A percentile compares a stretch with the other conserved stretches of the same genome.
phyloP scores from a whole-genome alignment of 2,888 invertebrate genomes.

The Furcula furcula region DNA sequence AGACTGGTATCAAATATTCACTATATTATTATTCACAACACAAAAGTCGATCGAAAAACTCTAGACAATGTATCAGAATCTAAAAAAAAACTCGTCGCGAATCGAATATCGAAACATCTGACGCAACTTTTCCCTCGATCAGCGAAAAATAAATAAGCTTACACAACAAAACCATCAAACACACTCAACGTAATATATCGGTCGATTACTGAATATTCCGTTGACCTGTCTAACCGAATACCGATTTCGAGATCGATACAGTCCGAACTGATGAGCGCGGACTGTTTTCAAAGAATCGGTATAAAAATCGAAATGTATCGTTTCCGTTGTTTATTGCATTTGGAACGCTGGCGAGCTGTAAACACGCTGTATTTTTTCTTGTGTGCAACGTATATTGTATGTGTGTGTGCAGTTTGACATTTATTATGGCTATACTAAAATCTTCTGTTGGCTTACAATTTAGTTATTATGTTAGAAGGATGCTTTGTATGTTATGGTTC shows the following conservation, averaged over 20 bases:
- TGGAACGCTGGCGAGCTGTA: conserved; percentile 48
- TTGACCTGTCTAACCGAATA: conserved; percentile 18
- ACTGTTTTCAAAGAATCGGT: conserved; percentile 27
- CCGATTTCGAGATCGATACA: conserved; percentile 34
- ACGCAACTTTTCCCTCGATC: background rate
- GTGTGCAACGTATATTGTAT: conserved; percentile 10
- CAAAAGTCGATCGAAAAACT: background rate
- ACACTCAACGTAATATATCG: conserved; percentile 22
- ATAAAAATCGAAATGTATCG: conserved; percentile 60
- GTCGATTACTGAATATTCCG: conserved; percentile 24
- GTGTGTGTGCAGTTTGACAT: conserved; percentile 24
- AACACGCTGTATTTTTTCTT: conserved; percentile 36
- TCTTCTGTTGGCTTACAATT: conserved; percentile 5
- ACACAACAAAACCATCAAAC: conserved; percentile 3
- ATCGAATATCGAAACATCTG: background rate
- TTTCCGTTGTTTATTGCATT: conserved; percentile 60
- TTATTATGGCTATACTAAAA: conserved; percentile 29
- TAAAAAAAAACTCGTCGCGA: background rate
- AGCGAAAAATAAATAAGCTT: conserved; percentile 6
- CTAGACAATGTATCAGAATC: too few relatives aligned
- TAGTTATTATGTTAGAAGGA: too few relatives aligned
- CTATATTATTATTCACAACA: background rate
- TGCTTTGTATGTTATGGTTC: too few relatives aligned
- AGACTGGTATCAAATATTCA: too few relatives aligned
- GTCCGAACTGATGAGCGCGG: conserved; percentile 32